Evolutionary conservation across 2,888 invertebrate genomes (phyloP).

Genomic region (Syrphus vitripennis): DNA sequence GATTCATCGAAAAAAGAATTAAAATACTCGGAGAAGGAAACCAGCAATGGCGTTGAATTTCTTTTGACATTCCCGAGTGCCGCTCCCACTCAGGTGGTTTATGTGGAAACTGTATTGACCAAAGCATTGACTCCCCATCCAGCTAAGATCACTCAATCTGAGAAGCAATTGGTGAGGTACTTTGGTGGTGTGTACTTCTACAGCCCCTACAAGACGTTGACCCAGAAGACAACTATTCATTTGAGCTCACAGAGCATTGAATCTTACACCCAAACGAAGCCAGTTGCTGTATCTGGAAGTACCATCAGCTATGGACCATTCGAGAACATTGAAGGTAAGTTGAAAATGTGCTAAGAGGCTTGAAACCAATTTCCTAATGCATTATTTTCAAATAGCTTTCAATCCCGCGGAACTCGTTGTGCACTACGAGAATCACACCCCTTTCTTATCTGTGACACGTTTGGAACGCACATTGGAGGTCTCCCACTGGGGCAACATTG

Average conservation of each 20-base stretch:
- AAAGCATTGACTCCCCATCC: conserved; percentile 93
- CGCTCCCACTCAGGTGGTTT: conserved; percentile 75
- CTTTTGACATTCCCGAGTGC: conserved; percentile 82
- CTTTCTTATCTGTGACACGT: conserved; percentile 95
- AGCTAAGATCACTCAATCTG: conserved; percentile 93
- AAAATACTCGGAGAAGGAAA: conserved; percentile 82
- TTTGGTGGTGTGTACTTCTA: conserved; percentile 92
- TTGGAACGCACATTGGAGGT: conserved; percentile 95
- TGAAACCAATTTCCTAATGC: not conserved
- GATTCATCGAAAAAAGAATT: conserved; percentile 85
- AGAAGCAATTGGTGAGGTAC: conserved; percentile 95
- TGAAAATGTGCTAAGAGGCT: conserved; percentile 72
- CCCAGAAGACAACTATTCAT: conserved; percentile 91
- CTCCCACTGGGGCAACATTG: conserved; percentile 99
- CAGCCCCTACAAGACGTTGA: conserved; percentile 89
- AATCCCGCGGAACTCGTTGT: conserved; percentile 86
- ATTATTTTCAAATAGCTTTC: conserved; percentile 78
- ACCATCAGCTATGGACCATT: conserved; percentile 95
- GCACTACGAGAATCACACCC: conserved; percentile 98
- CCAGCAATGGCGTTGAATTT: conserved; percentile 83
- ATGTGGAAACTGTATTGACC: conserved; percentile 88
- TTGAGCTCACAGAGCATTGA: conserved; percentile 91
- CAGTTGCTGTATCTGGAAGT: conserved; percentile 89
- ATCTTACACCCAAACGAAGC: conserved; percentile 90
- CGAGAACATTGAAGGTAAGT: conserved; percentile 84